phyloP scores from a whole-genome alignment of 2,888 invertebrate species.

The Myopa testacea region DNA sequence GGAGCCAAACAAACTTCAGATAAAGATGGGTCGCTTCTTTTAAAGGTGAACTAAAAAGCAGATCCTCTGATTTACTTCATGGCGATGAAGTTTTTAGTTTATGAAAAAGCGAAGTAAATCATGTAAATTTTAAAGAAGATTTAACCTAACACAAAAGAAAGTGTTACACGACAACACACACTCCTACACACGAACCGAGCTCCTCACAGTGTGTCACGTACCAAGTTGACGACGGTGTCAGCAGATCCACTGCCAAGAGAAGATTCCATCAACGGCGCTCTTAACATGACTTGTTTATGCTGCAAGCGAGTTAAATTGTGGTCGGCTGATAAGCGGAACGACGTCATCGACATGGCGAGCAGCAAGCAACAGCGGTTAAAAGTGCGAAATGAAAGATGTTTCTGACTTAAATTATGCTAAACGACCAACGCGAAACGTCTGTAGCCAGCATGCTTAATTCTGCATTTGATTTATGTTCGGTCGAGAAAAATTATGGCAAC shows the following conservation, averaged over 20 bases:
- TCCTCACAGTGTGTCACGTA: background rate
- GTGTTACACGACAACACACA: background rate
- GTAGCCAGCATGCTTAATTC: background rate
- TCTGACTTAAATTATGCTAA: background rate
- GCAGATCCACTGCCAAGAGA: too few species aligned
- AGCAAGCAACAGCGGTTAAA: background rate
- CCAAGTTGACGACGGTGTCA: background rate
- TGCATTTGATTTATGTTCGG: too few species aligned
- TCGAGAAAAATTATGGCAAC: too few species aligned
- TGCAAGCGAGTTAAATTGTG: conserved; percentile 19
- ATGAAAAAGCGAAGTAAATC: background rate
- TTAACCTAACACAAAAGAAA: too few species aligned
- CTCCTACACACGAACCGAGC: background rate
- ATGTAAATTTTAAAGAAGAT: background rate
- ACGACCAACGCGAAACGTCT: background rate
- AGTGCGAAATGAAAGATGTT: background rate
- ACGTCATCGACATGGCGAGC: background rate
- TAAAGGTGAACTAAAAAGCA: background rate
- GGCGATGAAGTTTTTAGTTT: background rate
- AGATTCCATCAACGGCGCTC: background rate
- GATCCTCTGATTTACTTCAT: background rate
- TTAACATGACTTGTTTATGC: conserved; percentile 23
- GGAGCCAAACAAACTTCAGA: too few species aligned
- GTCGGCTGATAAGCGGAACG: conserved; percentile 9
- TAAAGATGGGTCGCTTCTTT: background rate